These are phyloP conservation scores for Microctonus aethiopoides DNA, from an alignment of 2,888 invertebrate genomes.

Conservation along the genomic window DNA sequence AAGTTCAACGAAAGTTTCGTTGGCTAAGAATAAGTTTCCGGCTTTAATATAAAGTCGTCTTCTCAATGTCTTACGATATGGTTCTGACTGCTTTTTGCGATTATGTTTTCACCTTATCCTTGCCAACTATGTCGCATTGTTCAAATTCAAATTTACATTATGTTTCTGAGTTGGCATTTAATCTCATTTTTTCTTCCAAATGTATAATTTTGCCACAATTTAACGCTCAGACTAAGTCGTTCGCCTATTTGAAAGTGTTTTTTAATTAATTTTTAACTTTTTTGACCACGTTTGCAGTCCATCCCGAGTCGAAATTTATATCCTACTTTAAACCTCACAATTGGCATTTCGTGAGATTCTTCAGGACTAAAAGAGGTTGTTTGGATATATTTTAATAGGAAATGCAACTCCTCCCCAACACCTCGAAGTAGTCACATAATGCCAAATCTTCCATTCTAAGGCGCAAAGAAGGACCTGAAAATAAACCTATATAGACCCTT, in stretches of 20 bases:
- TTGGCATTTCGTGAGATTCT: no score
- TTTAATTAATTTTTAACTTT: neutral
- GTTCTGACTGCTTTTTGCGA: constrained; percentile 21
- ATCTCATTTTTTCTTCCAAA: constrained; percentile 37
- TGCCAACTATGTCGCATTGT: constrained; percentile 9
- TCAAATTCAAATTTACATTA: constrained; percentile 28
- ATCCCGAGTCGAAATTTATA: no score
- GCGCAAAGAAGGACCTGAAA: no score
- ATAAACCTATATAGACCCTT: no score
- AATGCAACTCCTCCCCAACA: no score
- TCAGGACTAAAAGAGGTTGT: no score
- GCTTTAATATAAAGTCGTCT: neutral
- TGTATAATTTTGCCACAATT: constrained; percentile 8
- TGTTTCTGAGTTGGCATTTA: constrained; percentile 21
- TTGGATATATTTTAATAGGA: no score
- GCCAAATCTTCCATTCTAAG: no score
- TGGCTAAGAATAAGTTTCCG: constrained; percentile 21
- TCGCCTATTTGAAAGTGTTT: constrained; percentile 7
- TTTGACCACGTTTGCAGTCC: neutral
- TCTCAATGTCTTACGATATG: constrained; percentile 5
- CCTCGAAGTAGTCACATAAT: no score
- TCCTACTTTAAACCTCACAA: no score
- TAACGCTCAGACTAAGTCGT: neutral
- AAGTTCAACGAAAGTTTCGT: constrained; percentile 29
- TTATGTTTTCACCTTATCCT: constrained; percentile 13